Evolutionary conservation across 2,797 vertebrate genomes (phyloP).

Genomic region (Hapalemur alaotrensis): DNA sequence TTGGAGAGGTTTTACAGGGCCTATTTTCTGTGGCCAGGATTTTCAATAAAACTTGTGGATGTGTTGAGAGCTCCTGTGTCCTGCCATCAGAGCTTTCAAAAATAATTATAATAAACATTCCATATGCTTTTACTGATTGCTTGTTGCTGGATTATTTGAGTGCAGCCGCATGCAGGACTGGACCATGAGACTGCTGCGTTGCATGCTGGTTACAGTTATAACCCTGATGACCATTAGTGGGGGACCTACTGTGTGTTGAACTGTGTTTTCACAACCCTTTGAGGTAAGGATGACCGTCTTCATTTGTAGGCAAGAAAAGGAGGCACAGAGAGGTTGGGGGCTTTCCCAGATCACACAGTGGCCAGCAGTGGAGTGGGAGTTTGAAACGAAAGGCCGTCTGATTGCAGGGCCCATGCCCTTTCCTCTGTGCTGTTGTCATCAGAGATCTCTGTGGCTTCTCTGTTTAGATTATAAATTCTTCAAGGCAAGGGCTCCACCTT

Average conservation of each 20-base stretch:
- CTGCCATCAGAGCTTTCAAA: not conserved
- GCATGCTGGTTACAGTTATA: not conserved
- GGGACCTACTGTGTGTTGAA: not conserved
- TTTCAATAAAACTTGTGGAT: not conserved
- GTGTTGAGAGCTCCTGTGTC: not conserved
- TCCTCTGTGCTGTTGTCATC: not conserved
- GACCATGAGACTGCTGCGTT: rapidly evolving
- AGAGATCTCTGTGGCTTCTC: not conserved
- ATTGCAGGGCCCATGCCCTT: not conserved
- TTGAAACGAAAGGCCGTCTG: not conserved
- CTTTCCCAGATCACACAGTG: not conserved
- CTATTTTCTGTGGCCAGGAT: not conserved
- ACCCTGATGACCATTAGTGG: too few relatives aligned
- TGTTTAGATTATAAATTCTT: not conserved
- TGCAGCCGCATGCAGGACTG: not conserved
- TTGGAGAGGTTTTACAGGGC: not conserved
- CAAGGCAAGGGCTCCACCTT: not conserved
- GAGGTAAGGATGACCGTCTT: not conserved
- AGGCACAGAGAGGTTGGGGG: not conserved
- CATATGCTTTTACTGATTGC: not conserved
- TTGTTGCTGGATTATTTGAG: not conserved
- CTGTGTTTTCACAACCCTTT: not conserved
- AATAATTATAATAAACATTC: not conserved
- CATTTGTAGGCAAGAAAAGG: not conserved
- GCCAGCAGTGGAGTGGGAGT: not conserved